Percentiles rank a stretch among this genome's conserved stretches.
phyloP scores from a whole-genome alignment of 2,888 invertebrate genomes.

The Eugnorisma glareosa region DNA sequence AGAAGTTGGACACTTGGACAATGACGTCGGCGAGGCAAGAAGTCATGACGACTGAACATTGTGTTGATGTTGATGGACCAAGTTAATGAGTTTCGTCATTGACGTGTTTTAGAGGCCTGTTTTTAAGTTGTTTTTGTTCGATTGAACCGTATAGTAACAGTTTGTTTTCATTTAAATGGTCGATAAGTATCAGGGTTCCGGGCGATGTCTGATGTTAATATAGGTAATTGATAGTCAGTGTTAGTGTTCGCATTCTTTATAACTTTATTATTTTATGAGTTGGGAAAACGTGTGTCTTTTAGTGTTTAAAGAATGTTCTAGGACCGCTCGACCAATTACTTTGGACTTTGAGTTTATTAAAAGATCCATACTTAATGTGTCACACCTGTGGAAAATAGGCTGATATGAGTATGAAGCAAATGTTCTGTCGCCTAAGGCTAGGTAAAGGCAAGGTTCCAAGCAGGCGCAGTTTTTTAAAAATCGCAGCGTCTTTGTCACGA shows the following conservation, averaged over 20 bases:
- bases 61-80: neutral
- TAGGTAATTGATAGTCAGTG: neutral
- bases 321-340: neutral
- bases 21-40: constrained; percentile 19
- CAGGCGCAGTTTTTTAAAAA: too few species aligned
- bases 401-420: neutral
- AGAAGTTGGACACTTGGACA: too few species aligned
- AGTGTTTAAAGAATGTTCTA: neutral
- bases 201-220: neutral
- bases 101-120: neutral
- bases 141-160: neutral
- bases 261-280: neutral
- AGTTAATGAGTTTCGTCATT: neutral
- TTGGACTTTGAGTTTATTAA: neutral
- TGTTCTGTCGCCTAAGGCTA: neutral
- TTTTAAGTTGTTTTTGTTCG: constrained; percentile 8
- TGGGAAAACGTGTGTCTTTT: neutral
- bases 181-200: neutral
- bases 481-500: too few species aligned
- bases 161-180: neutral
- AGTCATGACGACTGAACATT: constrained; percentile 2
- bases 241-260: neutral
- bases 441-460: too few species aligned
- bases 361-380: too few species aligned
- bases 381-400: neutral